Conservation (phyloP, 2,888 invertebrate species). For the Branchellion lobata region DNA sequence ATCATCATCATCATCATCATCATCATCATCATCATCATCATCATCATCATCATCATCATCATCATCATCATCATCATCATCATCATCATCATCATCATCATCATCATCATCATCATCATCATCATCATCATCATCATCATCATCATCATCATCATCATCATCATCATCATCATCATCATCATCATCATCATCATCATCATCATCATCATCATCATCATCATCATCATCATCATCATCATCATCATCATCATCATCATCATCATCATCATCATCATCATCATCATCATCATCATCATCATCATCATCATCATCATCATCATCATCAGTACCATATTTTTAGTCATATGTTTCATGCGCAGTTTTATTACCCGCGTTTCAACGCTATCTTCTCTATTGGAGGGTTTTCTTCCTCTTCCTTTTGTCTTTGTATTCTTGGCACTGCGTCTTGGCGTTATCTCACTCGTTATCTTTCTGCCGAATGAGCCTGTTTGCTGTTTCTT, state of each 20-base stretch:
- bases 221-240: no score
- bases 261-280: slow-evolving; percentile 40
- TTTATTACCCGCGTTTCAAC: no score
- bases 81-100: slow-evolving; percentile 38
- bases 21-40: slow-evolving; percentile 41
- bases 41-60: slow-evolving; percentile 41
- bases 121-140: slow-evolving; percentile 19
- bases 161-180: no score
- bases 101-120: slow-evolving; percentile 16
- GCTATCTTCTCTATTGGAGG: no score
- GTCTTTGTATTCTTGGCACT: no score
- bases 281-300: slow-evolving; percentile 44
- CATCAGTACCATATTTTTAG: slow-evolving; percentile 9
- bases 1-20: neutral
- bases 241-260: slow-evolving; percentile 44
- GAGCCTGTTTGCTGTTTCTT: no score
- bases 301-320: slow-evolving; percentile 45
- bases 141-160: slow-evolving; percentile 8
- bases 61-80: slow-evolving; percentile 36
- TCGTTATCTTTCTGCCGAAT: no score
- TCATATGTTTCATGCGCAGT: no score
- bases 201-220: no score
- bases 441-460: no score
- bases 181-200: no score
- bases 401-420: no score